Conservation (phyloP, 2,888 invertebrate species). For the Gibbula magus region DNA sequence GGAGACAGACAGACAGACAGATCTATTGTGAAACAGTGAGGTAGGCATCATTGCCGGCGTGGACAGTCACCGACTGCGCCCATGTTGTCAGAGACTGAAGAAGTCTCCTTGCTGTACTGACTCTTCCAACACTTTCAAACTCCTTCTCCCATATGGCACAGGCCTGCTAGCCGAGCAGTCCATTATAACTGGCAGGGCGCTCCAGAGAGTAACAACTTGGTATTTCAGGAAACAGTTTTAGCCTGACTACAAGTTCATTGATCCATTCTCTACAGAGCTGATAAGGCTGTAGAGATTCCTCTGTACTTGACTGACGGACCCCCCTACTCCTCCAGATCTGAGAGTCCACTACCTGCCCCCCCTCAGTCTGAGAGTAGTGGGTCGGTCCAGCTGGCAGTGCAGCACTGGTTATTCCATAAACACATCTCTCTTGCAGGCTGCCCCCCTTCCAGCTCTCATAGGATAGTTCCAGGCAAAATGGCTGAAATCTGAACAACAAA, state of each 20-base stretch:
- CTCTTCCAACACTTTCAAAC: slow-evolving; percentile 13
- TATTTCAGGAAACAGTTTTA: background rate
- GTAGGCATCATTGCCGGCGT: too few relatives aligned
- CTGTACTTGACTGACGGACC: too few relatives aligned
- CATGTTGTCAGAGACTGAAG: background rate
- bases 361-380: background rate
- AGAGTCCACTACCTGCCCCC: background rate
- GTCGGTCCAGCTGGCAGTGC: background rate
- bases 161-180: background rate
- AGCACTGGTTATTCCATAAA: slow-evolving; percentile 3
- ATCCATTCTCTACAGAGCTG: background rate
- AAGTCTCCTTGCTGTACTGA: background rate
- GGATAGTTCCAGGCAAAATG: slow-evolving; percentile 5
- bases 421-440: slow-evolving; percentile 21
- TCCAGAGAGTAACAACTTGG: background rate
- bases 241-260: slow-evolving; percentile 6
- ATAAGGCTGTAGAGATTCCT: too few relatives aligned
- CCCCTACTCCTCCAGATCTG: too few relatives aligned
- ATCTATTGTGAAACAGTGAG: too few relatives aligned
- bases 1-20: too few relatives aligned
- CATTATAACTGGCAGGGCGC: background rate
- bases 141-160: slow-evolving; percentile 13
- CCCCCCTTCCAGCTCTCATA: background rate
- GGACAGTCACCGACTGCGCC: too few relatives aligned
- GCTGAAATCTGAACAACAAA: slow-evolving; percentile 13